phyloP scores from a whole-genome alignment of 2,113 vertebrate species.

The Neodon shergylaensis region DNA sequence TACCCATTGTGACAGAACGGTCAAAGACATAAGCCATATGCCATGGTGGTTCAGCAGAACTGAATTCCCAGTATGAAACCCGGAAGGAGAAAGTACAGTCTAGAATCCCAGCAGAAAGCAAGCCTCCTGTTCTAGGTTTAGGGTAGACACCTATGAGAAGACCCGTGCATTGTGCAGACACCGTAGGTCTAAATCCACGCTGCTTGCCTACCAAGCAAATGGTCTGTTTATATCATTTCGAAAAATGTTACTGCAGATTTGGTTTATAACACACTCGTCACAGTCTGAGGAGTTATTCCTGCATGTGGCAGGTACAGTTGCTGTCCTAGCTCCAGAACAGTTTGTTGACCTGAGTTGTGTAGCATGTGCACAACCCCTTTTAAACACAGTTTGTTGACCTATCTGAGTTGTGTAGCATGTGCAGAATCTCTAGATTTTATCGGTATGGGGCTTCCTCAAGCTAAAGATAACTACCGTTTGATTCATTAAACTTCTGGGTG shows the following conservation, averaged over 20 bases:
- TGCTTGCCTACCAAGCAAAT: neutral
- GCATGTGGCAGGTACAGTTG: neutral
- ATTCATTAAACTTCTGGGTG: neutral
- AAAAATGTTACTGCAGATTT: neutral
- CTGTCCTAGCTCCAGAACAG: neutral
- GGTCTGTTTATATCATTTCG: neutral
- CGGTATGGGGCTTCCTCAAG: neutral
- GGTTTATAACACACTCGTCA: neutral
- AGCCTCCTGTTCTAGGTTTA: neutral
- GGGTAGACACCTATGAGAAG: neutral
- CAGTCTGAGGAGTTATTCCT: neutral
- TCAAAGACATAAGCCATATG: neutral
- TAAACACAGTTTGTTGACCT: neutral
- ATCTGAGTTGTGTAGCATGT: neutral
- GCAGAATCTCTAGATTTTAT: neutral
- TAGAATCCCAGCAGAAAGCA: neutral
- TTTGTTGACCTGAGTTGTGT: neutral
- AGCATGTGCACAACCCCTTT: neutral
- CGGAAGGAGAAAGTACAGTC: neutral
- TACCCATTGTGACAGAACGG: neutral
- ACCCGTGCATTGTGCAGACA: neutral
- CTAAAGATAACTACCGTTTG: neutral
- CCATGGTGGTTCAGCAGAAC: neutral
- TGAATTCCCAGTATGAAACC: neutral
- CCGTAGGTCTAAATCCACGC: neutral